Percentiles rank a stretch among this genome's conserved stretches.
These are phyloP conservation scores for Cynaeus angustus DNA, from an alignment of 2,888 invertebrate genomes.

Conservation along the genomic window DNA sequence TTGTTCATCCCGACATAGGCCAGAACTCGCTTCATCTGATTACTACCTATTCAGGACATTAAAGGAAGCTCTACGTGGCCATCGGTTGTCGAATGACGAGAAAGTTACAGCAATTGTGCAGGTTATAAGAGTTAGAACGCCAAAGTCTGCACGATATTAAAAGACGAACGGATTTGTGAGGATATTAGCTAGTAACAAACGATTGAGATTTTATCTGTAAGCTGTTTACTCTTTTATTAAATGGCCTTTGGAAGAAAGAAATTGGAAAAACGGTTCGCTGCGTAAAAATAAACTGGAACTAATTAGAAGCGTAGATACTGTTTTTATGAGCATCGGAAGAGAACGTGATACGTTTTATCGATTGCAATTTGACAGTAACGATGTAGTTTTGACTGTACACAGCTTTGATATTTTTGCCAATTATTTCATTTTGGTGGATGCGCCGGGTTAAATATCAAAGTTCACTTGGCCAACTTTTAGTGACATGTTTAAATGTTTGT, in stretches of 20 bases:
- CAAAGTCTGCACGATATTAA: slow-evolving; percentile 9
- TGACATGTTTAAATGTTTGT: not conserved
- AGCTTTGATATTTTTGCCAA: too few relatives aligned
- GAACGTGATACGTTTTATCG: too few relatives aligned
- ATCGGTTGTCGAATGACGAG: slow-evolving; percentile 22
- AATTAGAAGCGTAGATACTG: not conserved
- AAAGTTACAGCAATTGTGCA: slow-evolving; percentile 10
- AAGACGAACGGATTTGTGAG: slow-evolving; percentile 15
- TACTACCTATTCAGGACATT: slow-evolving; percentile 8
- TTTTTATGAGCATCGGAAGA: too few relatives aligned
- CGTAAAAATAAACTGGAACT: not conserved
- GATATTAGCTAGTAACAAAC: slow-evolving; percentile 11
- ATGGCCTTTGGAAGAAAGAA: not conserved
- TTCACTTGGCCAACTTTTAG: not conserved
- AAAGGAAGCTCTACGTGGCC: slow-evolving; percentile 12
- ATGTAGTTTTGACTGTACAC: too few relatives aligned
- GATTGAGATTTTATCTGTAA: slow-evolving; percentile 6
- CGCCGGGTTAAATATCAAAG: not conserved
- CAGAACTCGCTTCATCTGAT: slow-evolving; percentile 25
- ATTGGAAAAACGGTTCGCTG: slow-evolving; percentile 2
- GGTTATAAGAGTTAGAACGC: slow-evolving; percentile 17
- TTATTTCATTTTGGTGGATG: slow-evolving; percentile 5
- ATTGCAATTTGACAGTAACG: too few relatives aligned
- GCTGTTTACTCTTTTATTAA: slow-evolving; percentile 11
- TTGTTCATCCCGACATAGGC: slow-evolving; percentile 13